Evolutionary conservation across 2,113 vertebrate genomes (phyloP), one percentile per base, ranked within the genome.

Genomic region (Epinephelus moara): DNA sequence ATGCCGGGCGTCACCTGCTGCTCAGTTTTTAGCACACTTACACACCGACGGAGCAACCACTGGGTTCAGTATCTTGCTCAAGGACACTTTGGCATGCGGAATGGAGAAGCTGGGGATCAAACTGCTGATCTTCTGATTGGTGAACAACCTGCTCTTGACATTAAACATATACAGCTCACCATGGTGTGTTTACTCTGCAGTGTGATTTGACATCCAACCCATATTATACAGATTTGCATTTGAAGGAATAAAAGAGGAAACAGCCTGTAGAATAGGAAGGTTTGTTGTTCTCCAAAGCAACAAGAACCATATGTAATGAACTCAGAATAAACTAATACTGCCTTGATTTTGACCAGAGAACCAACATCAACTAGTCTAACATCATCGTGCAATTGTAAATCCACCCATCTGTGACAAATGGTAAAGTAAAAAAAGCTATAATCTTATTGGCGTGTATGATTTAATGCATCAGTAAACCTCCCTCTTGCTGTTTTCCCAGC

Each of bases 361-460:
- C 66, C 78, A 72, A 33, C 57, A 76, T 23, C 17, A 6, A 76
- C 50, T 3, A 79, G 15, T 80, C 21, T 62, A 63, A 63, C 56
- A 67, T 7, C 62, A 66, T 60, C 56, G 57, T 71, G 64, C 30
- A 67, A 75, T 74, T 88, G 59, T 80, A 61, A 81, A 70, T 15
- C 25, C 45, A 56, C 19, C 78, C 68, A 79, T 85, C 84, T 80
- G 75, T 85, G 78, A 84, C 70, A 70, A 86, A 68, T 76, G 33
- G 23, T 61, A 70, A 87, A 82, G 6, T 7, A 37, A 37, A 49
- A 70, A 37, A 71, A 52, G 19, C 33, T 70, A 9, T 70, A 53
- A 80, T 86, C 75, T 80, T 59, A 63, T 76, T 83, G 62, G 64
- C 76, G 73, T 80, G 57, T 75, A 62, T 88, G 60, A 89, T 88